These are phyloP conservation scores for Archips crataeganus DNA, from an alignment of 2,888 invertebrate genomes.

Conservation along the genomic window DNA sequence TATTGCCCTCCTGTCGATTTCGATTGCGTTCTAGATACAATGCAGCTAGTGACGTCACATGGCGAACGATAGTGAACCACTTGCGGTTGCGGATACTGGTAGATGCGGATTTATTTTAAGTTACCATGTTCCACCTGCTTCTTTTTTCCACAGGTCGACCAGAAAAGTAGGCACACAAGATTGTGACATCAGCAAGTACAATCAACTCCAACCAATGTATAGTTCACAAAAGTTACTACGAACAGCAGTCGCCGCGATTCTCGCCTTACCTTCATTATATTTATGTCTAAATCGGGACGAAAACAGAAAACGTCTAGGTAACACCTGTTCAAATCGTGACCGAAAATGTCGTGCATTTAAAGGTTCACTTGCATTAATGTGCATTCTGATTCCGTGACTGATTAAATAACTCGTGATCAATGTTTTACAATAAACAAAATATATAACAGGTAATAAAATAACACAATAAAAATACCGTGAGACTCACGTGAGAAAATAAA, in stretches of 20 bases:
- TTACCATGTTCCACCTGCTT: too few species aligned
- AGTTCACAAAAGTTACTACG: not conserved
- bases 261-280: constrained; percentile 1
- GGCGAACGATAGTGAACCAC: not conserved
- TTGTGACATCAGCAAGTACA: not conserved
- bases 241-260: not conserved
- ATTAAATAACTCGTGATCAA: too few species aligned
- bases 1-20: constrained; percentile 22
- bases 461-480: too few species aligned
- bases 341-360: not conserved
- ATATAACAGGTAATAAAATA: too few species aligned
- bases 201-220: not conserved
- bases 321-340: not conserved
- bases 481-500: too few species aligned
- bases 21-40: constrained; percentile 10
- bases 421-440: too few species aligned
- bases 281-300: not conserved
- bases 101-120: too few species aligned
- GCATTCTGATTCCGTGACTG: not conserved
- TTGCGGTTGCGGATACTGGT: not conserved
- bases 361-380: not conserved
- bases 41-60: not conserved
- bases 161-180: too few species aligned
- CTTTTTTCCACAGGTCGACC: too few species aligned
- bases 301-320: not conserved